phyloP scores from a whole-genome alignment of 2,113 vertebrate genomes.

The Phaethornis superciliosus region DNA sequence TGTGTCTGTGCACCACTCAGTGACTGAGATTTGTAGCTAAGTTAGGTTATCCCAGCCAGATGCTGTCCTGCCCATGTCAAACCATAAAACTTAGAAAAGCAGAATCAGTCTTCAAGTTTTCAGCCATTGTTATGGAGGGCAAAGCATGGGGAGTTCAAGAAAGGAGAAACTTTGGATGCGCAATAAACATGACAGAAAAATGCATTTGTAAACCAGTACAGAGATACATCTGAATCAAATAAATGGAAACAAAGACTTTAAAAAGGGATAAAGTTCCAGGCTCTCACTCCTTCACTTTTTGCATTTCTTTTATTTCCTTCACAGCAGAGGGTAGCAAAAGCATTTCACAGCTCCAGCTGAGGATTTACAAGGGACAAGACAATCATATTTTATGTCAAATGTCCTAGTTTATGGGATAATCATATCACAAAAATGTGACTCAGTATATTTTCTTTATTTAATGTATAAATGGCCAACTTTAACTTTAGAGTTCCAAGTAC shows the following conservation, averaged over 20 bases:
- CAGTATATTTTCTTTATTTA: conserved; percentile 26
- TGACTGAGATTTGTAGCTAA: background rate
- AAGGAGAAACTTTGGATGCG: background rate
- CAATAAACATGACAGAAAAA: background rate
- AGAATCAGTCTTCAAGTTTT: background rate
- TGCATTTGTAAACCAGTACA: background rate
- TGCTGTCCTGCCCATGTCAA: background rate
- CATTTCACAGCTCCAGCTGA: background rate
- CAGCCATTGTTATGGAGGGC: background rate
- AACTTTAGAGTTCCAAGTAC: background rate
- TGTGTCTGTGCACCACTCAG: background rate
- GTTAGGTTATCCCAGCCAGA: background rate
- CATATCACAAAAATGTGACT: background rate
- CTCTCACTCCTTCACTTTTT: background rate
- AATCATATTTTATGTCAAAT: background rate
- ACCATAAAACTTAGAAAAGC: background rate
- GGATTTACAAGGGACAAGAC: no score
- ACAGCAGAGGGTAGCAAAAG: background rate
- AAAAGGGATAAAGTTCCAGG: background rate
- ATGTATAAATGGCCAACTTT: background rate
- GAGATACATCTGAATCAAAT: background rate
- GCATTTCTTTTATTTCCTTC: background rate
- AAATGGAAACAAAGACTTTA: background rate
- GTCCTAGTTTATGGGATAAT: background rate
- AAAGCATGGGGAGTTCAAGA: background rate